These are phyloP conservation scores for Glareola pratincola DNA, from an alignment of 2,113 vertebrate species.

Conservation along the genomic window DNA sequence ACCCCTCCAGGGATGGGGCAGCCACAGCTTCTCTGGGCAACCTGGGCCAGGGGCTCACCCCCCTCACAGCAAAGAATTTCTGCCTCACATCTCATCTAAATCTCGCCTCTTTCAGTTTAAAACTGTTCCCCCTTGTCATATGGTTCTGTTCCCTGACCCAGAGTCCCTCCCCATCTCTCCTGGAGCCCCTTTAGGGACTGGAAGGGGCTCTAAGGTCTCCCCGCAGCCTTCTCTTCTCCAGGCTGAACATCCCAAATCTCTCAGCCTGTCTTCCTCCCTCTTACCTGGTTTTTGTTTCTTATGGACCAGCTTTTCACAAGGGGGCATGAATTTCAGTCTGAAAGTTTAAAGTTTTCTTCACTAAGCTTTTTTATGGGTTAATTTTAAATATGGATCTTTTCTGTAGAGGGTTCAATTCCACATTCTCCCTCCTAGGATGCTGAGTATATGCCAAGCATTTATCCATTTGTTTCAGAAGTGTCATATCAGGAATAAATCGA, in stretches of 20 bases:
- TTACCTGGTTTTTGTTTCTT: neutral
- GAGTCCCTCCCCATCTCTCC: neutral
- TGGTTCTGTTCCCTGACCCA: neutral
- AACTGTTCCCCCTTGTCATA: neutral
- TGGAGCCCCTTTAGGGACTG: neutral
- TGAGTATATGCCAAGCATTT: conserved; percentile 56
- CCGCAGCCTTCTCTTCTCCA: neutral
- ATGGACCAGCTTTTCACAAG: neutral
- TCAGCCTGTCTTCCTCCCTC: neutral
- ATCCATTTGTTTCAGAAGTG: conserved; percentile 72
- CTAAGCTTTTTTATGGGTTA: conserved; percentile 40
- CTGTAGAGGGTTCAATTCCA: conserved; percentile 13
- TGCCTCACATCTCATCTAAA: neutral
- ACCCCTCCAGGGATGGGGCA: neutral
- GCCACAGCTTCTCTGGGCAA: neutral
- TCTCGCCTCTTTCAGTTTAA: neutral
- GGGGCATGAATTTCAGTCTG: neutral
- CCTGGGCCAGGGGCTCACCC: neutral
- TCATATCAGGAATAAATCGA: conserved; percentile 76
- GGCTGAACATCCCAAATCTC: neutral
- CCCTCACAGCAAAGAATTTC: neutral
- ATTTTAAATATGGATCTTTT: conserved; percentile 47
- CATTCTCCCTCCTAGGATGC: conserved; percentile 39
- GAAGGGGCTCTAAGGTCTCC: neutral
- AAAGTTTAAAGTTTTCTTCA: neutral